A percentile compares a stretch with the other conserved stretches of the same genome.
These are phyloP conservation scores for Noctuana brunneofusca DNA, from an alignment of 2,888 invertebrate genomes.

Conservation along the genomic window DNA sequence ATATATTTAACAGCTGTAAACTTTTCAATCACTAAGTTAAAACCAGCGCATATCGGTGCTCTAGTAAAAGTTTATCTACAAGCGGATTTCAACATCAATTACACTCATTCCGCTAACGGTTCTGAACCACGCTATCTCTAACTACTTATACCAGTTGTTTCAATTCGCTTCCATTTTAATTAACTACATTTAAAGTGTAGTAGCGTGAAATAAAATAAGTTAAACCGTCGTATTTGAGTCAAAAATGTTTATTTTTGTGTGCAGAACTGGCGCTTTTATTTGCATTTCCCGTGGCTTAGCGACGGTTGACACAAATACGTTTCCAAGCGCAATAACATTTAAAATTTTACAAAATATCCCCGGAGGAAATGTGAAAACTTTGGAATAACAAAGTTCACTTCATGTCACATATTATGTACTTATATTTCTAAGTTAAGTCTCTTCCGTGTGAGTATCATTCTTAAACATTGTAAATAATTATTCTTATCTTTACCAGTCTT, in stretches of 20 bases:
- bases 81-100: neutral
- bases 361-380: conserved; percentile 17
- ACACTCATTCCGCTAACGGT: neutral
- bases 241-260: conserved; percentile 22
- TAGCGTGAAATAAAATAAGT: conserved; percentile 17
- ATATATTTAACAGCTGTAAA: too few species aligned
- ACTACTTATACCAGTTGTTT: conserved; percentile 12
- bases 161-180: conserved; percentile 7
- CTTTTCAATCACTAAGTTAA: neutral
- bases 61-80: neutral
- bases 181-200: conserved; percentile 5
- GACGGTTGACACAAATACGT: conserved; percentile 29
- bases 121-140: conserved; percentile 2
- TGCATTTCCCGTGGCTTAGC: conserved; percentile 19
- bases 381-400: conserved; percentile 15
- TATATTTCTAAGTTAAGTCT: neutral
- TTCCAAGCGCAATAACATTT: conserved; percentile 26
- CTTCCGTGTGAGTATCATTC: neutral
- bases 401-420: neutral
- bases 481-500: too few species aligned
- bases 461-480: neutral
- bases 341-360: conserved; percentile 29
- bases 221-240: conserved; percentile 16
- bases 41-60: neutral
- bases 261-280: conserved; percentile 21